Evolutionary conservation across 2,113 vertebrate genomes (phyloP), one percentile per base, ranked within the genome.

Genomic region (Leucosticte australis): DNA sequence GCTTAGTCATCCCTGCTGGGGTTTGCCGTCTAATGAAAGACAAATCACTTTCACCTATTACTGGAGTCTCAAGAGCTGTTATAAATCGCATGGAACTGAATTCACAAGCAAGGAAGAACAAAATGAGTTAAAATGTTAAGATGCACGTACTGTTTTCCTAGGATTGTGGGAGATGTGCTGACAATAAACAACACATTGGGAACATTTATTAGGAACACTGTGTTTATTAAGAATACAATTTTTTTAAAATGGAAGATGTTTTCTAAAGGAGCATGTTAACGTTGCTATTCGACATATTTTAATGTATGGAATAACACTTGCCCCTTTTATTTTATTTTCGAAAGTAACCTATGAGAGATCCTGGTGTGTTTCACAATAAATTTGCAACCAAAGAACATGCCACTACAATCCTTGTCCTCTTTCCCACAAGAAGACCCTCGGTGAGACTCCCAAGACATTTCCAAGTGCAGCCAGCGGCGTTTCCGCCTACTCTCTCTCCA

Each of bases 21-120:
- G 64, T 62, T 42, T 89, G 42, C 64, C n/a, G 2, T 64, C 88
- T 92, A 77, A 64, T 24, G 76, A 83, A 91, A 94, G 88, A 95
- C 75, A 75, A 94, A 94, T 83, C 78, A 65, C 81, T 93, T 87
- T 89, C 86, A 81, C 78, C 69, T 85, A 56, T 55, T 80, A 28
- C 56, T 62, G 33, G 33, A 56, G 73, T 89, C 76, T 89, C 57
- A 15, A 75, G 62, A 68, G 62, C 84, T 75, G 77, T 37, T 84
- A 41, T 13, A 83, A 94, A 90, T 92, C 0, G 0, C 19, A 24
- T 7, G 18, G 35, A 86, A 70, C 57, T 46, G 82, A 86, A 80
- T 63, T 77, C 23, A 37, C 16, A 41, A 49, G 56, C 16, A 64
- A 64, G 15, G 23, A 78, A 81, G 71, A 78, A 53, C 20, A 85